Base-by-base conservation (phyloP, 2,797 vertebrate species). In the Mormyrus proboscirostris region DNA sequence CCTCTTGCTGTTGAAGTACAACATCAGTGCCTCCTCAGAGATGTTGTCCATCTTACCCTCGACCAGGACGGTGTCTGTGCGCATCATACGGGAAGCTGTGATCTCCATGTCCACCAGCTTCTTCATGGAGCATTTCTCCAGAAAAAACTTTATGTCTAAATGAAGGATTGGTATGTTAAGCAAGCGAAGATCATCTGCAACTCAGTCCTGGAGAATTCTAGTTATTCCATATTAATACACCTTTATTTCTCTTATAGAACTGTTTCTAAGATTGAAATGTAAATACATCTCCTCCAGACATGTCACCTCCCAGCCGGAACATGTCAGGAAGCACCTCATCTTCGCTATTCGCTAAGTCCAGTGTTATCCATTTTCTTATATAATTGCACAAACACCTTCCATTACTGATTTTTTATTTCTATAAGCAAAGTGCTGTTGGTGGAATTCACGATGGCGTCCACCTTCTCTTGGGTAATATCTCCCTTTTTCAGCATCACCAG, bases 401-500 rank as follows among this genome's bases (percentile, higher is more conserved):
- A 62, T 62, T 62, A 10, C 8, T 69, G 12, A 10, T 73, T 33
- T 69, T 73, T 73, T 69, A 69, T 69, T 73, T 73, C 29, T 33
- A 33, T 38, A 14, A 38, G 12, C 29, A 73, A n/a, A 53, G 10
- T 55, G 16, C 0, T 51, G 90, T 93, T 94, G 87, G 51, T 92
- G 50, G 93, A 94, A 89, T 94, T 94, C 62, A 94, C 94, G 3
- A 94, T 94, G 53, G 92, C 90, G 87, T 94, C 94, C 85, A 91
- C 93, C 0, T 25, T 87, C 90, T 94, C 93, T 90, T 91, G 92
- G 38, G 93, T 93, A 89, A 94, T 93, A 89, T 94, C 93, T 57
- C 93, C 92, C 22, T 93, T 91, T 89, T 93, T 94, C 8, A 94
- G 89, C 49, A 6, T 76, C 33, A 94, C 89, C 12, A 62, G 51